Conservation (phyloP, 2,113 vertebrate species). For the Stegastes partitus region DNA sequence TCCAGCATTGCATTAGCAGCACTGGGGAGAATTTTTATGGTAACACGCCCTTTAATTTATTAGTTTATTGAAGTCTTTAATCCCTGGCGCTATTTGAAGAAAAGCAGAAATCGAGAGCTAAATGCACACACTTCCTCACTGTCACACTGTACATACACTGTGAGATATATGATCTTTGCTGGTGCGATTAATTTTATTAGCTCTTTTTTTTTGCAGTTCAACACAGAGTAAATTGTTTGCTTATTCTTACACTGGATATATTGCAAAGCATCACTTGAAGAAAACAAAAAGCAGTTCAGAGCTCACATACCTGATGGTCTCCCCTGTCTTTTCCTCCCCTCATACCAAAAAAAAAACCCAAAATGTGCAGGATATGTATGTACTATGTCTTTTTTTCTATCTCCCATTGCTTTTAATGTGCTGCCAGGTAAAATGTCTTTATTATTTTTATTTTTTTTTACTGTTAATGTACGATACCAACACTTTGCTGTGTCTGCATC, state of each 20-base stretch:
- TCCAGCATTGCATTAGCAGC: too few relatives aligned
- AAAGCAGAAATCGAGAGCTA: not conserved
- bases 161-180: not conserved
- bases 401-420: constrained; percentile 54
- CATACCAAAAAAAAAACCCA: not conserved
- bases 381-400: constrained; percentile 17
- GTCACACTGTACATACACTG: not conserved
- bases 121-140: not conserved
- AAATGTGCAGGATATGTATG: constrained; percentile 4
- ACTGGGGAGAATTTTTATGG: too few relatives aligned
- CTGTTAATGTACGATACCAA: constrained; percentile 29
- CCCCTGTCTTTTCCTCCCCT: constrained; percentile 11
- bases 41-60: too few relatives aligned
- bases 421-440: constrained; percentile 49
- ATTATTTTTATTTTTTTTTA: too few relatives aligned
- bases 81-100: not conserved
- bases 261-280: not conserved
- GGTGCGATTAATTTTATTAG: not conserved
- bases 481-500: constrained; percentile 64
- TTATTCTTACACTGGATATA: not conserved
- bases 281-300: not conserved
- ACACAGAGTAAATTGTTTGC: not conserved
- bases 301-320: not conserved
- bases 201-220: not conserved
- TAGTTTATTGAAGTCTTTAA: not conserved